phyloP scores from a whole-genome alignment of 2,797 vertebrate genomes.

The Nasua narica region DNA sequence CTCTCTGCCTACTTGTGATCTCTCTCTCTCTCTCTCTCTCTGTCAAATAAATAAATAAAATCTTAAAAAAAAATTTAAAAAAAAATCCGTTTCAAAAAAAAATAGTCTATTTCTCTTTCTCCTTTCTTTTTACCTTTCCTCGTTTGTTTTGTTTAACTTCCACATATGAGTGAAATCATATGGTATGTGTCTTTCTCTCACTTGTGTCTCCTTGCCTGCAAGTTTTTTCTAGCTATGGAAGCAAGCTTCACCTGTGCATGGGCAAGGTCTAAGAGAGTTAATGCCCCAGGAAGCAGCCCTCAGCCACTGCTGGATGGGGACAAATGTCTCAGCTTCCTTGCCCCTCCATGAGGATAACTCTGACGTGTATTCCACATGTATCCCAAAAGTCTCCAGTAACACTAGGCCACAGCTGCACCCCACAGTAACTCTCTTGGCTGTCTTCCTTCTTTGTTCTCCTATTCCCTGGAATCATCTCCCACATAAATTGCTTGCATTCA shows the following conservation, averaged over 20 bases:
- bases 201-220: neutral
- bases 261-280: neutral
- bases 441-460: neutral
- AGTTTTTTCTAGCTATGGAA: neutral
- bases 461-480: neutral
- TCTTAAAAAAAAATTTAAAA: too few relatives aligned
- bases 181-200: neutral
- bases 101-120: neutral
- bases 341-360: neutral
- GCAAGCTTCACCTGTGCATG: neutral
- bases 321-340: neutral
- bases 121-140: neutral
- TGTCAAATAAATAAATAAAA: too few relatives aligned
- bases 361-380: neutral
- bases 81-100: neutral
- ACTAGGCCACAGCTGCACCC: neutral
- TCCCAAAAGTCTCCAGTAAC: neutral
- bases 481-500: neutral
- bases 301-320: neutral
- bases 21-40: too few relatives aligned
- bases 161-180: neutral
- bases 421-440: neutral
- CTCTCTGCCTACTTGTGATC: too few relatives aligned
- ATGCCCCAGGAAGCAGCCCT: neutral
- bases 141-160: neutral